These are phyloP conservation scores for Tachina grossa DNA, from an alignment of 2,888 invertebrate genomes.

Conservation along the genomic window DNA sequence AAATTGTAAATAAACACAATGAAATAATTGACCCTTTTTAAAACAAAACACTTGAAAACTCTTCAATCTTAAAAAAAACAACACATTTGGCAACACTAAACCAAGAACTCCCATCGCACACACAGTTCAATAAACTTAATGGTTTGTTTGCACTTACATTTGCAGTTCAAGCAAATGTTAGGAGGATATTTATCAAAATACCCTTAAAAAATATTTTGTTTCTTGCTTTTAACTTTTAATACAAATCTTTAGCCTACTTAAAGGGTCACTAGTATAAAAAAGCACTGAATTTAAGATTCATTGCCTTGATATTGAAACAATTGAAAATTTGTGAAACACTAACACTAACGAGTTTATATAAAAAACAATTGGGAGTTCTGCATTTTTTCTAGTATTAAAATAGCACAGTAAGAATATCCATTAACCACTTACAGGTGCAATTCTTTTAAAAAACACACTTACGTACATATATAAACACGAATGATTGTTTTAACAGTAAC, in stretches of 20 bases:
- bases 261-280: not conserved
- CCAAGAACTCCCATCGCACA: no score
- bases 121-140: constrained; percentile 22
- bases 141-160: constrained; percentile 17
- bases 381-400: constrained; percentile 26
- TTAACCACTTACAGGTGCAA: constrained; percentile 31
- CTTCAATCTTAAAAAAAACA: no score
- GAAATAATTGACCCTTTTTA: no score
- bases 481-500: constrained; percentile 1
- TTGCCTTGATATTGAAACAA: constrained; percentile 52
- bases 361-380: not conserved
- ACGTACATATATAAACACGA: not conserved
- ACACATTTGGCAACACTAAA: no score
- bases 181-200: constrained; percentile 5
- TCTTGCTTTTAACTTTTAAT: not conserved
- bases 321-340: constrained; percentile 1
- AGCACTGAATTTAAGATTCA: constrained; percentile 16
- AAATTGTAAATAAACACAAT: no score
- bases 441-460: not conserved
- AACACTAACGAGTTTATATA: not conserved
- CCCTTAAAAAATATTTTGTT: not conserved
- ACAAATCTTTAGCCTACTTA: constrained; percentile 32
- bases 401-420: constrained; percentile 45
- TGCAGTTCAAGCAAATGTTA: not conserved
- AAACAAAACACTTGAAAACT: no score